Base-by-base conservation (phyloP, 2,113 vertebrate genomes). In the Xiphias gladius region DNA sequence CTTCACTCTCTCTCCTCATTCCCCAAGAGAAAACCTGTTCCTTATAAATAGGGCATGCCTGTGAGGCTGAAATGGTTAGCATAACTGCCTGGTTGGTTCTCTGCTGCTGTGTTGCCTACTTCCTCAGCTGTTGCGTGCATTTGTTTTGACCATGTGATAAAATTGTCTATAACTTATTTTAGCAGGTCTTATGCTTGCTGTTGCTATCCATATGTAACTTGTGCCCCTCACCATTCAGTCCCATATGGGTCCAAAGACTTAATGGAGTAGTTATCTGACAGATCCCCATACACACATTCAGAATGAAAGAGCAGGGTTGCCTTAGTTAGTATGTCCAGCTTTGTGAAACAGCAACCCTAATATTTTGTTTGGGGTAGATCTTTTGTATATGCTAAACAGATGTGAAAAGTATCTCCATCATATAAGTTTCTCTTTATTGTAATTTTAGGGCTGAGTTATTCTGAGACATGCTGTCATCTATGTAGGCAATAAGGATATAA, bases 31-130 rank as follows among this genome's bases (percentile, higher is more conserved):
- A 83, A 85, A 63, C 43, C 22, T 77, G 57, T 73, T 66, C 22
- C 50, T 76, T 88, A 88, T 84, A 84, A 91, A 92, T 86, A 91
- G 79, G 74, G 59, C 79, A 52, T 43, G 82, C 73, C 64, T 82
- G 52, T 83, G 57, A 77, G 63, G 65, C 61, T 55, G 30, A 82
- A 74, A 86, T 86, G 39, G 52, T 82, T 90, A 26, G 58, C 66
- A 90, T 91, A 64, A 64, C 86, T 88, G 61, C 72, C 62, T 70
- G 43, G 2, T 79, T 77, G 50, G 22, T 78, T 82, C 74, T 83
- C 70, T 83, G 73, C 72, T 80, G 82, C 77, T 59, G 41, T 72
- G 78, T 75, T 69, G 48, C 41, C 54, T 41, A 26, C 35, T 75
- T 54, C 52, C 24, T 68, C 85, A 91, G 84, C 88, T 91, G 89